Evolutionary conservation across 2,888 invertebrate species (phyloP), one percentile per base, ranked within the genome.

Genomic region (Dusona sp.): DNA sequence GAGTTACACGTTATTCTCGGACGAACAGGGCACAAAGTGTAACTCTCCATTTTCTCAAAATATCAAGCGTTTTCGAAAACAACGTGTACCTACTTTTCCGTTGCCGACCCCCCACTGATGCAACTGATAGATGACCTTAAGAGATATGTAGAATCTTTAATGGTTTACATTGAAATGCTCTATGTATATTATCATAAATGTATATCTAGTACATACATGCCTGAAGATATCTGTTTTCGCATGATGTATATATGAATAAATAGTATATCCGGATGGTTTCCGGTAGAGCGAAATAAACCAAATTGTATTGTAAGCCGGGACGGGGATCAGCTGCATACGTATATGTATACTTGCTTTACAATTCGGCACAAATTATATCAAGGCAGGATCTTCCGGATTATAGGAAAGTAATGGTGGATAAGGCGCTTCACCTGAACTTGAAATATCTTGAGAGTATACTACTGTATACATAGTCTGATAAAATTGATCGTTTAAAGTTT

Each of bases 361-460:
- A 72, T 38, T 74, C 36, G 22, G 33, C 22, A 74, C 57, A 57
- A 74, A 74, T 57, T 38, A 36, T 45, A 33, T 51, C 19, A 33
- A 72, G 36, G 16, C 36, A 22, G 74, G 74, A 74, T 74, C 16
- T 74, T 36, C 74, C 22, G 57, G 74, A 74, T 74, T 74, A 57
- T 29, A 51, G 51, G 33, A 19, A n/a, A 54, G 36, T 74, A 36
- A 57, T 74, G 54, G 22, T 57, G 42, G 38, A 57, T 57, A 38
- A 54, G 22, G 57, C 38, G 13, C 51, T 38, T 57, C 57, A 74
- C 51, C 72, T 72, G 19, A 48, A 19, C 29, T 51, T 51, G 22
- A 67, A n/a, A 38, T 51, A 51, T 38, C n/a, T 51, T 33, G 25
- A 51, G 13, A 45, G 22, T 9, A 13, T 42, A 7, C 33, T 51